Percentiles rank a stretch among this genome's conserved stretches.
Evolutionary conservation across 2,888 invertebrate genomes (phyloP).

Genomic region (Adelphocoris suturalis): DNA sequence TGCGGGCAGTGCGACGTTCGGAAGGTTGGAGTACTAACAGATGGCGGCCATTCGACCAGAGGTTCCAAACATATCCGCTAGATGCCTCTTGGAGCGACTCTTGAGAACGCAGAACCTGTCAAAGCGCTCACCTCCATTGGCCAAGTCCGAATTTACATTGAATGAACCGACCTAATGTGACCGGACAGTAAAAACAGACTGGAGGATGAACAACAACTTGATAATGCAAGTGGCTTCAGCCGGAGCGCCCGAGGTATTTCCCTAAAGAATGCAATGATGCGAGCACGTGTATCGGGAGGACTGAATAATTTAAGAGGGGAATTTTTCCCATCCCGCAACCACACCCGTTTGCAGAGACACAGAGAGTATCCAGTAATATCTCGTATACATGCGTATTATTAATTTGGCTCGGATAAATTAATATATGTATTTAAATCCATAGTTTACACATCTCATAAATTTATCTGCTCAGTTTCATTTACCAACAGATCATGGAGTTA

Average conservation of each 20-base stretch:
- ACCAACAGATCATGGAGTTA: no score
- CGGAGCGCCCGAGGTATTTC: neutral
- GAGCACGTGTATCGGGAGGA: slow-evolving; percentile 20
- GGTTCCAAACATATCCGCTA: neutral
- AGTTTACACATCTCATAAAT: no score
- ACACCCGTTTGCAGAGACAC: neutral
- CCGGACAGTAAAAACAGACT: neutral
- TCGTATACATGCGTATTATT: no score
- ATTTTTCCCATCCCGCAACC: slow-evolving; percentile 19
- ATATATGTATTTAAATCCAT: no score
- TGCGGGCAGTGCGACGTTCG: neutral
- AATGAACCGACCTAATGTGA: slow-evolving; percentile 40
- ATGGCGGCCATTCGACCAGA: neutral
- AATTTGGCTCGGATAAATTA: no score
- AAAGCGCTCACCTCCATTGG: neutral
- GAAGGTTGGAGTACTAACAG: neutral
- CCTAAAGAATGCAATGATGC: neutral
- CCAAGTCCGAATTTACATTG: slow-evolving; percentile 37
- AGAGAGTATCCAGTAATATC: neutral
- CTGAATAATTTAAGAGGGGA: slow-evolving; percentile 30
- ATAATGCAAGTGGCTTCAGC: neutral
- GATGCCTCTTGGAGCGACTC: slow-evolving; percentile 12
- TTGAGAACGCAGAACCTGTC: neutral
- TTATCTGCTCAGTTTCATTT: no score
- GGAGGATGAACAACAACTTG: neutral